A percentile compares a stretch with the other conserved stretches of the same genome.
phyloP scores from a whole-genome alignment of 2,797 vertebrate genomes.

The Picus viridis region DNA sequence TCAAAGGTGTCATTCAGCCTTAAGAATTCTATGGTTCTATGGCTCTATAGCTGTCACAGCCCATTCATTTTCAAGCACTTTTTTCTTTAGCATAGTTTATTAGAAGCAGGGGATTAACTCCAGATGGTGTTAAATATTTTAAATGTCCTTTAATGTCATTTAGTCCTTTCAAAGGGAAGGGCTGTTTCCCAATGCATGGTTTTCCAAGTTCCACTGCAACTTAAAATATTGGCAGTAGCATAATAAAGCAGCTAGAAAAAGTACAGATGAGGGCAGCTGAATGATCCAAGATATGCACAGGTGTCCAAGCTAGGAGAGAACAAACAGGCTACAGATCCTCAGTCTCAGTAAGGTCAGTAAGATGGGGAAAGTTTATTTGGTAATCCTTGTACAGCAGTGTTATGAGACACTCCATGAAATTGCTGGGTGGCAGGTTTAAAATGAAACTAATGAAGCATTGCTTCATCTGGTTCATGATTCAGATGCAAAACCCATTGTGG shows the following conservation, averaged over 20 bases:
- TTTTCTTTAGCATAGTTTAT: background rate
- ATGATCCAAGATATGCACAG: background rate
- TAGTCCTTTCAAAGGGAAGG: background rate
- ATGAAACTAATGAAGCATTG: slow-evolving; percentile 43
- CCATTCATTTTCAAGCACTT: background rate
- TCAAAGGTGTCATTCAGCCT: no score
- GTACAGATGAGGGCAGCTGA: background rate
- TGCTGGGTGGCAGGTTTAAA: slow-evolving; percentile 21
- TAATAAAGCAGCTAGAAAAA: background rate
- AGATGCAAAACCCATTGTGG: background rate
- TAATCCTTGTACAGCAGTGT: background rate
- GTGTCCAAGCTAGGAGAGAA: background rate
- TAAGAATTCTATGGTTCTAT: no score
- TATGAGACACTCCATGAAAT: background rate
- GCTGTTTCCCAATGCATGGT: background rate
- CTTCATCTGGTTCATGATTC: background rate
- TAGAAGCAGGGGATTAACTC: background rate
- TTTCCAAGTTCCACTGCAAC: background rate
- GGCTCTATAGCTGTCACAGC: background rate
- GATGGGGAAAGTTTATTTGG: background rate
- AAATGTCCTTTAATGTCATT: background rate
- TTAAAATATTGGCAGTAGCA: background rate
- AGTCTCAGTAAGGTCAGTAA: background rate
- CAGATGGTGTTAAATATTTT: background rate
- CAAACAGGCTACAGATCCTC: background rate